phyloP scores from a whole-genome alignment of 2,113 vertebrate genomes.

The Chlorodrepanis virens region DNA sequence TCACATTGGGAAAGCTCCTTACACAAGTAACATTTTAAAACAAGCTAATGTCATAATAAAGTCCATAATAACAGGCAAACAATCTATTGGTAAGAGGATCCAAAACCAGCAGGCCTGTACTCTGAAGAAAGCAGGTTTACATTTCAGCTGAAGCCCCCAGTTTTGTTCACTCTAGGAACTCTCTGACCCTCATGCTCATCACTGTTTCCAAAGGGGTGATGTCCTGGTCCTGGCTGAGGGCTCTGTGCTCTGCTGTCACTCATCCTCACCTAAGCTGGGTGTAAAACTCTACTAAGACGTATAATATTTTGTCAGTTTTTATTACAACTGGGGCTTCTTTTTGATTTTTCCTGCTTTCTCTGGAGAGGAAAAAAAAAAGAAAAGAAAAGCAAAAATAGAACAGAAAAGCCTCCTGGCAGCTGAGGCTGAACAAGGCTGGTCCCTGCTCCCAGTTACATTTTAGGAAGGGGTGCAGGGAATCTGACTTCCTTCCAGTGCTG shows the following conservation, averaged over 20 bases:
- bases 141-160: not conserved
- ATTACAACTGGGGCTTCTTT: not conserved
- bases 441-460: not conserved
- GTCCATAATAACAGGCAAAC: constrained; percentile 27
- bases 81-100: constrained; percentile 19
- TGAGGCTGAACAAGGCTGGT: not conserved
- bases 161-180: not conserved
- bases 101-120: not conserved
- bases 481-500: not conserved
- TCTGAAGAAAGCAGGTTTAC: not conserved
- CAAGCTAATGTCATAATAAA: constrained; percentile 47
- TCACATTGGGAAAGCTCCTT: constrained; percentile 57
- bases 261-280: not conserved
- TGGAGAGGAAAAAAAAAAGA: no score
- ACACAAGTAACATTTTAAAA: constrained; percentile 55
- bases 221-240: not conserved
- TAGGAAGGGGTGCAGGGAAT: not conserved
- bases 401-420: not conserved
- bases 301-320: not conserved
- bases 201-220: not conserved
- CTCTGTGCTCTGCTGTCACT: not conserved
- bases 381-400: not conserved
- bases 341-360: not conserved
- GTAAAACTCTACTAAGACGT: not conserved
- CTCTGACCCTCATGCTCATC: not conserved